A percentile compares a stretch with the other conserved stretches of the same genome.
These are phyloP conservation scores for Drosophila carrolli DNA, from an alignment of 1,140 invertebrate species.

Conservation along the genomic window DNA sequence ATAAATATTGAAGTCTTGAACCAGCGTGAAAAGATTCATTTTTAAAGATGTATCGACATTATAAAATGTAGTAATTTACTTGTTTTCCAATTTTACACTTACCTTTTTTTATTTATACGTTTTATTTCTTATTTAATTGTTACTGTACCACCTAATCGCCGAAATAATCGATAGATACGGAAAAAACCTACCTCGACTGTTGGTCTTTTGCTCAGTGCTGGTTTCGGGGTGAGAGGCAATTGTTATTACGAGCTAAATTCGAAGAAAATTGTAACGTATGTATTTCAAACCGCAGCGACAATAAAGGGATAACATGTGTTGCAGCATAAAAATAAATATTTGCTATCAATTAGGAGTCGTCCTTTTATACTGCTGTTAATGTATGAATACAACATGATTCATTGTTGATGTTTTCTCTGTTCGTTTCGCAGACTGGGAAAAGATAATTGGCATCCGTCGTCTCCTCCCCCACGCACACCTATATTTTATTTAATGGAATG, in stretches of 20 bases:
- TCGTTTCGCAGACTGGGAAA: constrained; percentile 17
- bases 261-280: constrained; percentile 15
- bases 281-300: constrained; percentile 1
- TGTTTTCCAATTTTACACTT: no score
- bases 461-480: neutral
- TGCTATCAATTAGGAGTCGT: constrained; percentile 1
- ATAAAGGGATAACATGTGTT: neutral
- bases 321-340: neutral
- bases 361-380: constrained; percentile 17
- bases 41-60: no score
- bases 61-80: no score
- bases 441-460: constrained; percentile 41
- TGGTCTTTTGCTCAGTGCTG: constrained; percentile 25
- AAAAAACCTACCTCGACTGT: constrained; percentile 1
- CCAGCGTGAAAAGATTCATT: no score
- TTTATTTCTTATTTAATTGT: neutral
- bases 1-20: no score
- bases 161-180: constrained; percentile 26
- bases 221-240: constrained; percentile 11
- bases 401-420: constrained; percentile 43
- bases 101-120: no score
- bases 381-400: constrained; percentile 34
- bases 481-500: constrained; percentile 10
- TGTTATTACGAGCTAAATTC: constrained; percentile 22
- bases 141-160: constrained; percentile 1